Evolutionary conservation across 2,113 vertebrate species (phyloP).

Genomic region (Phaethon lepturus): DNA sequence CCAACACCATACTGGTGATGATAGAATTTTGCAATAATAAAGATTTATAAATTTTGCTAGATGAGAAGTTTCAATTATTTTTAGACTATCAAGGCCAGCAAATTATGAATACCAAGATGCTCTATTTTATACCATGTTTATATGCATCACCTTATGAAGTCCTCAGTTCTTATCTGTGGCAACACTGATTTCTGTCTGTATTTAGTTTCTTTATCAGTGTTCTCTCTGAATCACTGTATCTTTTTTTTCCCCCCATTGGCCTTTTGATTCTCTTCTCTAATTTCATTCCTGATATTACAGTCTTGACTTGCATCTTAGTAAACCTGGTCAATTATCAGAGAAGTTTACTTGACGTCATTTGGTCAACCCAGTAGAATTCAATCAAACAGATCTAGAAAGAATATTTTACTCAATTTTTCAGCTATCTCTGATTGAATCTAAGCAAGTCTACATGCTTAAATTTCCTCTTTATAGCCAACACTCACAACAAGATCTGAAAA

Average conservation of each 20-base stretch:
- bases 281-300: not conserved
- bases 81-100: not conserved
- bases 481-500: not conserved
- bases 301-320: not conserved
- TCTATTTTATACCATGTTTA: not conserved
- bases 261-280: not conserved
- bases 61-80: not conserved
- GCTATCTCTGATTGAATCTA: not conserved
- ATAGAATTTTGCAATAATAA: not conserved
- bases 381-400: not conserved
- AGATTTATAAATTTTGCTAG: not conserved
- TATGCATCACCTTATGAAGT: not conserved
- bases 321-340: not conserved
- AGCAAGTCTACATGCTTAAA: not conserved
- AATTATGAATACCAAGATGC: not conserved
- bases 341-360: not conserved
- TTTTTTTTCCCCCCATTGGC: not conserved
- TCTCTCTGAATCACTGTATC: not conserved
- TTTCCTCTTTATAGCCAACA: not conserved
- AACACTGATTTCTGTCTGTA: not conserved
- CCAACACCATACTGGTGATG: not conserved
- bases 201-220: not conserved
- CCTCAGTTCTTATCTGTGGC: not conserved
- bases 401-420: not conserved
- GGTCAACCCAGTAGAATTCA: not conserved